These are phyloP conservation scores for Caenorhabditis sp. DNA, from an alignment of 2,888 invertebrate species.

Conservation along the genomic window DNA sequence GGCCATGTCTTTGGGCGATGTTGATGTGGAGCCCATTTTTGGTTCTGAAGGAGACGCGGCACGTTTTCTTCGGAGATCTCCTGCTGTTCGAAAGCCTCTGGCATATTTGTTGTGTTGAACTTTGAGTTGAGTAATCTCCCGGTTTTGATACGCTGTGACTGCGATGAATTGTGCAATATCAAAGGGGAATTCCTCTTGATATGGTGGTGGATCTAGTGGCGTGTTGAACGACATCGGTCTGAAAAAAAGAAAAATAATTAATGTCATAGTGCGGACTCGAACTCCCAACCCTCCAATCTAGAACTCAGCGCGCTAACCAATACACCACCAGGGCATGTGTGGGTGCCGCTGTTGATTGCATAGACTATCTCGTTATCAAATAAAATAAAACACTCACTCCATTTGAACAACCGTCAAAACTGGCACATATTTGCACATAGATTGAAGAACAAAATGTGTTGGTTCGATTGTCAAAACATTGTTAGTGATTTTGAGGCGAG, in stretches of 20 bases:
- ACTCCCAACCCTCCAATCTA: background rate
- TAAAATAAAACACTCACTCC: background rate
- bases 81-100: constrained; percentile 16
- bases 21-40: too few species aligned
- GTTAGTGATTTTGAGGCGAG: constrained; percentile 25
- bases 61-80: background rate
- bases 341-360: too few species aligned
- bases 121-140: constrained; percentile 17
- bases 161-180: constrained; percentile 17
- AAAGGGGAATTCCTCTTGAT: constrained; percentile 15
- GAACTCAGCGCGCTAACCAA: too few species aligned
- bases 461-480: background rate
- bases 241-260: background rate
- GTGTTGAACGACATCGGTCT: background rate
- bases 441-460: constrained; percentile 17
- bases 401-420: constrained; percentile 15
- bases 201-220: background rate
- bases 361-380: too few species aligned
- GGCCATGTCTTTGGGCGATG: background rate
- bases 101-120: constrained; percentile 32
- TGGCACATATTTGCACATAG: constrained; percentile 29
- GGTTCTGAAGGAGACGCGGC: background rate
- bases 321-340: too few species aligned
- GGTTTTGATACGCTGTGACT: constrained; percentile 28
- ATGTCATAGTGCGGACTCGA: background rate